Conservation (phyloP, 2,888 invertebrate species). For the Nineta flava region DNA sequence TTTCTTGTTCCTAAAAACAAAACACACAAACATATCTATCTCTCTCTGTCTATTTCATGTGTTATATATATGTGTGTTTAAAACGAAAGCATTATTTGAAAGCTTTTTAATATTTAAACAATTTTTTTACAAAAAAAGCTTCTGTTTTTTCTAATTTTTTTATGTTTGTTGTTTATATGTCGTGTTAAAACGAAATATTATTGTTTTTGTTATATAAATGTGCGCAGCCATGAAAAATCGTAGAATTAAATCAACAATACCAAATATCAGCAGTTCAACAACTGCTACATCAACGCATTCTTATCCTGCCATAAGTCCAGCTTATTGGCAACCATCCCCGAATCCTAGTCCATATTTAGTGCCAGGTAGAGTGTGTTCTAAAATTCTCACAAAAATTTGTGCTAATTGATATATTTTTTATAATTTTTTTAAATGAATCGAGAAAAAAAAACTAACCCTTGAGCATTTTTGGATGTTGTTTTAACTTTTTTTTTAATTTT, state of each 20-base stretch:
- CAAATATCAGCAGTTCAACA: background rate
- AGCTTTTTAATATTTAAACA: no score
- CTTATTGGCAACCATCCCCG: conserved; percentile 71
- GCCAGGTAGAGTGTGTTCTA: conserved; percentile 46
- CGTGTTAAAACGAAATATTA: no score
- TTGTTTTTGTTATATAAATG: background rate
- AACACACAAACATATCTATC: no score
- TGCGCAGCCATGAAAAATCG: conserved; percentile 2
- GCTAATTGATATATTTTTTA: background rate
- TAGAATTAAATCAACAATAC: background rate
- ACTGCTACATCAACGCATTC: background rate
- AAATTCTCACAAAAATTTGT: background rate
- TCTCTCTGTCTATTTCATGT: no score
- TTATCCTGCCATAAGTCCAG: conserved; percentile 68
- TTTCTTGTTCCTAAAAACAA: no score
- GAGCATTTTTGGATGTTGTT: no score
- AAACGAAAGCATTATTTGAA: no score
- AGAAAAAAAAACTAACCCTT: no score
- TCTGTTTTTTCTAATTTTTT: conserved; percentile 7
- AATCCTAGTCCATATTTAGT: conserved; percentile 67
- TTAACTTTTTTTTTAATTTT: no score
- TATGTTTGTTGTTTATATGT: background rate
- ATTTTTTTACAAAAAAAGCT: no score
- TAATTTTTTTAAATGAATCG: background rate
- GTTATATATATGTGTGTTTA: no score